Evolutionary conservation across 2,797 vertebrate species (phyloP).

Genomic region (Phaenicophaeus curvirostris): DNA sequence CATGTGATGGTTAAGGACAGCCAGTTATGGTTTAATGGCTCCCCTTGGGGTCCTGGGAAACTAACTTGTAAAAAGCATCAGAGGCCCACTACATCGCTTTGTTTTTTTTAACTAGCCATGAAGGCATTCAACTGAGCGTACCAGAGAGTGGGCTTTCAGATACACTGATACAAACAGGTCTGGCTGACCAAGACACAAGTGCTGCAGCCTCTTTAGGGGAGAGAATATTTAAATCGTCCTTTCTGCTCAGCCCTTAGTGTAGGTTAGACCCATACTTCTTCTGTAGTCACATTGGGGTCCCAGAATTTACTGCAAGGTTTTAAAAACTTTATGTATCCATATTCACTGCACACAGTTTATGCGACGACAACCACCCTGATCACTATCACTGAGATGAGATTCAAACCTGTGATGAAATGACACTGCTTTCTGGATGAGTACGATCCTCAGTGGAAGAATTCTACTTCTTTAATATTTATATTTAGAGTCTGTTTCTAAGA

Average conservation of each 20-base stretch:
- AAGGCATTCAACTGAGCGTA: not conserved
- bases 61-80: constrained; percentile 20
- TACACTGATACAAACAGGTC: not conserved
- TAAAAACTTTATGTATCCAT: not conserved
- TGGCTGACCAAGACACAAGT: not conserved
- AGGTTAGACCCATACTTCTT: not conserved
- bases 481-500: not conserved
- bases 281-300: not conserved
- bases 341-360: not conserved
- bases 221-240: not conserved
- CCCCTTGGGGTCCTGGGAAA: constrained; percentile 42
- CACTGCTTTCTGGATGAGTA: not conserved
- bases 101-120: not conserved
- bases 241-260: not conserved
- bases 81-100: not conserved
- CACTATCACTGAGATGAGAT: not conserved
- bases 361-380: not conserved
- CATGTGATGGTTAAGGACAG: constrained; percentile 32
- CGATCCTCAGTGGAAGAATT: not conserved
- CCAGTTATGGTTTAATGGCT: constrained; percentile 19
- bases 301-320: not conserved
- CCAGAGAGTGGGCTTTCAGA: not conserved
- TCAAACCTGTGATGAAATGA: not conserved
- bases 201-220: not conserved
- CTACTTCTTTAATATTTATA: not conserved